phyloP scores from a whole-genome alignment of 2,888 invertebrate genomes.

The Synergus itoensis region DNA sequence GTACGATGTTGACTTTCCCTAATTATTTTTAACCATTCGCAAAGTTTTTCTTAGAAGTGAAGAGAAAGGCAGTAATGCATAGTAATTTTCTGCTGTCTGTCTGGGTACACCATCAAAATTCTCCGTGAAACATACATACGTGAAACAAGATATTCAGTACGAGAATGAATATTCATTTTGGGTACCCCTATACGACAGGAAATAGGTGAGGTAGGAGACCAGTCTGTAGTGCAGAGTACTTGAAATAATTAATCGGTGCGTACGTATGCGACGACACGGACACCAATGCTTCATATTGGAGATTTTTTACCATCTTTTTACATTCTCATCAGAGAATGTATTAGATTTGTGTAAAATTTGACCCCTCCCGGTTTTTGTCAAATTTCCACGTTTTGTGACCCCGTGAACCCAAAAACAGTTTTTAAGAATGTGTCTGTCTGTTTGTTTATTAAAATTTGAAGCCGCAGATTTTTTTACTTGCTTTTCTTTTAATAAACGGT shows the following conservation, averaged over 20 bases:
- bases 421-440: no score
- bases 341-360: no score
- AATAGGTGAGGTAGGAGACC: conserved; percentile 40
- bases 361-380: no score
- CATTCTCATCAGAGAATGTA: no score
- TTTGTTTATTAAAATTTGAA: no score
- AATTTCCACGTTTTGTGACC: no score
- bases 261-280: conserved; percentile 59
- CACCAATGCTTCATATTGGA: background rate
- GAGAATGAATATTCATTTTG: conserved; percentile 55
- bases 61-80: background rate
- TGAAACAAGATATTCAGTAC: conserved; percentile 34
- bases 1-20: background rate
- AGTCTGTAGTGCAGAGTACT: conserved; percentile 57
- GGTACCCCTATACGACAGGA: conserved; percentile 39
- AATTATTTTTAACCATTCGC: background rate
- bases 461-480: conserved; percentile 41
- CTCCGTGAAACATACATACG: conserved; percentile 9
- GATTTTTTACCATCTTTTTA: background rate
- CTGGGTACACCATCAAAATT: conserved; percentile 16
- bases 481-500: conserved; percentile 40
- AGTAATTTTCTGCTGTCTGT: conserved; percentile 6
- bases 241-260: conserved; percentile 71
- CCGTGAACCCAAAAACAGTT: no score
- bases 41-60: background rate